These are phyloP conservation scores for Meteorus colon DNA, from an alignment of 2,888 invertebrate species.

Conservation along the genomic window DNA sequence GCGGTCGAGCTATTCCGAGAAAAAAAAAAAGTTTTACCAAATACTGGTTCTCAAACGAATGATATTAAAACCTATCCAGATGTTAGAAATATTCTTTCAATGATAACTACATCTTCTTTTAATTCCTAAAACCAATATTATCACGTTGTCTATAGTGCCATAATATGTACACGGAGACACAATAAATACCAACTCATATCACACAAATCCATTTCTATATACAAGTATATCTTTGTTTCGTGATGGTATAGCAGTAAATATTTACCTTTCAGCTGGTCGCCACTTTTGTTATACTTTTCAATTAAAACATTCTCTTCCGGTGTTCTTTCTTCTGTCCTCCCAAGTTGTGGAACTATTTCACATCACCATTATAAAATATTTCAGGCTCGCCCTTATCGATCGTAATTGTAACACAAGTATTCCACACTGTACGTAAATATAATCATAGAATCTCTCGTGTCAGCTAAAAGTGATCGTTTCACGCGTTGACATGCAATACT, in stretches of 20 bases:
- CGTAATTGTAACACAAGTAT: neutral
- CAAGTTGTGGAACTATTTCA: neutral
- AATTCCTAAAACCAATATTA: neutral
- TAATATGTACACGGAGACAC: neutral
- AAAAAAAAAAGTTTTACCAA: too few species aligned
- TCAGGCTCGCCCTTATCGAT: neutral
- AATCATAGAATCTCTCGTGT: conserved; percentile 7
- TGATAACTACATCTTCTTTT: too few species aligned
- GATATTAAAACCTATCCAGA: too few species aligned
- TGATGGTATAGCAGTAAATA: conserved; percentile 59
- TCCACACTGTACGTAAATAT: neutral
- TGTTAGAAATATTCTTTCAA: too few species aligned
- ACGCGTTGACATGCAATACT: conserved; percentile 2
- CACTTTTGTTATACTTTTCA: conserved; percentile 49
- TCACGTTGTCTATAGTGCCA: neutral
- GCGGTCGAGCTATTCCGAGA: too few species aligned
- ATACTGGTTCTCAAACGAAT: too few species aligned
- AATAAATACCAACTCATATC: neutral
- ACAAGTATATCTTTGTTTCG: conserved; percentile 39
- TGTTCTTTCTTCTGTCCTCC: neutral
- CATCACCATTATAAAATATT: neutral
- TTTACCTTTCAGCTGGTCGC: conserved; percentile 65
- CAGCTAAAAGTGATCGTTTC: neutral
- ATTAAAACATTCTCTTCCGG: conserved; percentile 55
- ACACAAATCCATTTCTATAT: conserved; percentile 37